These are phyloP conservation scores for Lanistes nyassanus DNA, from an alignment of 1,140 invertebrate genomes.

Conservation along the genomic window DNA sequence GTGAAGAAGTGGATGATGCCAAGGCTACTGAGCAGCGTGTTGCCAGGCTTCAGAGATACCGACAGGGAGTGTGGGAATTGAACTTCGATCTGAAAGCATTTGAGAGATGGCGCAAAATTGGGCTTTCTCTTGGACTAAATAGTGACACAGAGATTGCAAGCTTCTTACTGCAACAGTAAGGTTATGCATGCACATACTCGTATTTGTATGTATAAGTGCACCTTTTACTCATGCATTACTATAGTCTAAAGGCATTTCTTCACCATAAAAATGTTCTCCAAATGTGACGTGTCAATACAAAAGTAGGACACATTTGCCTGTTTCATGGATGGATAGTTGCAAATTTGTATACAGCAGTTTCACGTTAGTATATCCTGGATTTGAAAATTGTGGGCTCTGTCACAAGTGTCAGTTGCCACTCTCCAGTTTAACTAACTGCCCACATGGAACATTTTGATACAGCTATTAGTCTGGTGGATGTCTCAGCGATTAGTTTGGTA, in stretches of 20 bases:
- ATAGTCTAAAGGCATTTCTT: background rate
- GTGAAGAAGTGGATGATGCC: too few relatives aligned
- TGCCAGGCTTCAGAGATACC: constrained; percentile 10
- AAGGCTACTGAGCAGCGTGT: background rate
- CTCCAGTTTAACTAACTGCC: too few relatives aligned
- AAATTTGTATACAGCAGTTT: background rate
- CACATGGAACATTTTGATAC: too few relatives aligned
- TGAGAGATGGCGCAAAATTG: constrained; percentile 10
- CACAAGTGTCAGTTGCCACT: too few relatives aligned
- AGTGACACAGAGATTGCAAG: constrained; percentile 19
- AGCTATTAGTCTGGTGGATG: too few relatives aligned
- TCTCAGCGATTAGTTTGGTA: too few relatives aligned
- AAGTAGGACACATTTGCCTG: background rate
- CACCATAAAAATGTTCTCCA: background rate
- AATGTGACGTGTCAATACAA: background rate
- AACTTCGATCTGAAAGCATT: constrained; percentile 14
- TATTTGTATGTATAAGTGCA: background rate
- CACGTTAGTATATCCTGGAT: background rate
- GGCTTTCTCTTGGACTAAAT: background rate
- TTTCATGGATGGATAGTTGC: background rate
- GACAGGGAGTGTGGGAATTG: constrained; percentile 12
- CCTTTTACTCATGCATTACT: background rate
- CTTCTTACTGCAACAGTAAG: constrained; percentile 14
- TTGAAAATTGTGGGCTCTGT: background rate
- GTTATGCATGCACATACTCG: background rate